Evolutionary conservation across 2,797 vertebrate species (phyloP).

Genomic region (Luscinia megarhynchos): DNA sequence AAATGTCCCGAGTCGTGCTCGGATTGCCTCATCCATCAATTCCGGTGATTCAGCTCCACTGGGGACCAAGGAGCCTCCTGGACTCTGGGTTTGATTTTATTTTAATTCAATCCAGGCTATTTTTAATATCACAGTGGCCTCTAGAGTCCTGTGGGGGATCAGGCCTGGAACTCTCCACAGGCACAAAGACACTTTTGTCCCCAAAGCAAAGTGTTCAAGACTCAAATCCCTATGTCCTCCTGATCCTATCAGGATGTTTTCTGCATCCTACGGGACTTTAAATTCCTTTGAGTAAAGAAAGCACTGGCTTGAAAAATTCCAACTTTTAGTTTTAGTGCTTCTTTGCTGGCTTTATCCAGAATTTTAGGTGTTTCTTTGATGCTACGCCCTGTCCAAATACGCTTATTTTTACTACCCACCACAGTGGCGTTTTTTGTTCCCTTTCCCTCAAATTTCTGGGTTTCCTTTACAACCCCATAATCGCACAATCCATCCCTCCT

Average conservation of each 20-base stretch:
- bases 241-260: accelerated
- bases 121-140: not conserved
- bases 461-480: not conserved
- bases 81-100: not conserved
- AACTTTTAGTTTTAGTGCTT: accelerated
- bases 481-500: no score
- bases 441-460: not conserved
- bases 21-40: not conserved
- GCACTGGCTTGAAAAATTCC: not conserved
- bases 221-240: accelerated
- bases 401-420: not conserved
- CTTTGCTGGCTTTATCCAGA: not conserved
- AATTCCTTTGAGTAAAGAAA: not conserved
- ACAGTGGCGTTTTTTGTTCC: accelerated
- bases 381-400: accelerated
- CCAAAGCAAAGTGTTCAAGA: accelerated
- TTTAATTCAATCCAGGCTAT: not conserved
- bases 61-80: not conserved
- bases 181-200: not conserved
- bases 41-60: not conserved
- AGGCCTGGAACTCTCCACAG: accelerated
- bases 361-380: not conserved
- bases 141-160: not conserved
- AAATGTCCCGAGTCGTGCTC: not conserved
- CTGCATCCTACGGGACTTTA: accelerated